A percentile compares a stretch with the other conserved stretches of the same genome.
Conservation (phyloP, 2,888 invertebrate species). For the Thysanoteuthis rhombus region DNA sequence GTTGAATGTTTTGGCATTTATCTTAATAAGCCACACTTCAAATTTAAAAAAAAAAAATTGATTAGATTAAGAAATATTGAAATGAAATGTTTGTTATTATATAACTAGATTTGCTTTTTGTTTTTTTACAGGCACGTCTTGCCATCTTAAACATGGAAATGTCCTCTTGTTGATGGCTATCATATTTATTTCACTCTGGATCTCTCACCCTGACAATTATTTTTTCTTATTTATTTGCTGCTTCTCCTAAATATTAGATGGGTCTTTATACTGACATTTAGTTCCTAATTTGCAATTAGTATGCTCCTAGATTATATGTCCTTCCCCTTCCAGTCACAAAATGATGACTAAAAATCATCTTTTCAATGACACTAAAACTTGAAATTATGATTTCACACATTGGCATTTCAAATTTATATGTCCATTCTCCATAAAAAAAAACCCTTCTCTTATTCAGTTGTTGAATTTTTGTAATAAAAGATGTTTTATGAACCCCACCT, state of each 20-base stretch:
- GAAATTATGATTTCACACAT: background rate
- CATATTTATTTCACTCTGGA: background rate
- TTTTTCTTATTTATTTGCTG: background rate
- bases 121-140: slow-evolving; percentile 24
- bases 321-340: too few relatives aligned
- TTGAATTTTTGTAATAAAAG: background rate
- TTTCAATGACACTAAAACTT: background rate
- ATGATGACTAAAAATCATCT: background rate
- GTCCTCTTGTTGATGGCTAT: slow-evolving; percentile 12
- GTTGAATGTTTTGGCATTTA: background rate
- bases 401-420: background rate
- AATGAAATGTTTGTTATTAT: background rate
- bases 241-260: too few relatives aligned
- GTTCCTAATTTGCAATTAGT: too few relatives aligned
- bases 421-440: background rate
- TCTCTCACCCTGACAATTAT: background rate
- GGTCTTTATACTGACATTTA: too few relatives aligned
- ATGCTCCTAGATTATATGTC: too few relatives aligned
- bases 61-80: background rate
- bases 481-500: background rate
- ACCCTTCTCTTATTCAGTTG: background rate
- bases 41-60: too few relatives aligned
- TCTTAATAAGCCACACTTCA: too few relatives aligned
- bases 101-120: background rate
- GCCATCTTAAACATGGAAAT: slow-evolving; percentile 29